Base-by-base conservation (phyloP, 2,797 vertebrate genomes). In the Enteromius argenteus region DNA sequence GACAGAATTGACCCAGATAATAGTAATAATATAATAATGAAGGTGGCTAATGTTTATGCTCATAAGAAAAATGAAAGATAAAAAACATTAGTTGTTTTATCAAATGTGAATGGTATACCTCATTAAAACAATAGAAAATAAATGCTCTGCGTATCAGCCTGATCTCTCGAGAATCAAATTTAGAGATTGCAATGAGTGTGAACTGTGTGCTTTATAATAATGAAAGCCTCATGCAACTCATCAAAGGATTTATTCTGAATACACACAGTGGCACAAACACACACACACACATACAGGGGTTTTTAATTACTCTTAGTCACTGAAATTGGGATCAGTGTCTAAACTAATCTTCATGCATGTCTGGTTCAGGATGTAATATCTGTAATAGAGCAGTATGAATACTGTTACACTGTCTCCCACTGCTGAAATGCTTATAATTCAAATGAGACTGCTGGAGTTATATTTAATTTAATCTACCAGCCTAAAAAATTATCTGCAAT, bases 261-360 rank as follows among this genome's bases (percentile, higher is more conserved):
- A 84, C 66, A 23, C 69, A 80, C 37, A 49, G 69, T 37, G 30
- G 56, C 49, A 80, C 66, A 80, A 44, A 53, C 2, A 35, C 49
- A 60, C 35, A 69, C 62, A 17, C n/a, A 14, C 21, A 42, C 27
- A 64, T 42, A 71, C 58, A 66, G n/a, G 27, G n/a, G 37, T 62
- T 82, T 81, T 77, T 81, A 82, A 81, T 68, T 80, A 85, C 78
- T 76, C 84, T 77, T 81, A 85, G 79, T 75, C 84, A 35, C 39
- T 58, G 51, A 84, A 83, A 86, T 78, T 79, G 75, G 85, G 68
- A 78, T 74, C 67, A 72, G 44, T 79, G 74, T 87, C 83, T 64
- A 58, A 74, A 78, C 46, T 85, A 81, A 87, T 87, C 86, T 85
- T 72, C 66, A 85, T 81, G 80, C 80, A 81, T 73, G 83, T 85